A percentile compares a stretch with the other conserved stretches of the same genome.
These are phyloP conservation scores for Lepus oiostolus DNA, from an alignment of 2,797 vertebrate genomes.

Conservation along the genomic window DNA sequence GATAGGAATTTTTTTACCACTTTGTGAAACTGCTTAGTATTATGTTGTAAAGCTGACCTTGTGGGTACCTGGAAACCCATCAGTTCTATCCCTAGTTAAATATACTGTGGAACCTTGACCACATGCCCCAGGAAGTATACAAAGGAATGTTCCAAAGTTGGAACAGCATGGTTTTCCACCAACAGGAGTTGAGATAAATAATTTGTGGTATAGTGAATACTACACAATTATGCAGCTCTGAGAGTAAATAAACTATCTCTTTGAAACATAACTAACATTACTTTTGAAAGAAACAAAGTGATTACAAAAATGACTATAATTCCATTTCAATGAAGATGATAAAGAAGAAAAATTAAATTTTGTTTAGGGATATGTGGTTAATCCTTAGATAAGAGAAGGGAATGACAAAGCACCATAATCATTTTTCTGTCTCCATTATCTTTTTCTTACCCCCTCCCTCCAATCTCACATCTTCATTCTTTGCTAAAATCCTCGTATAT, in stretches of 20 bases:
- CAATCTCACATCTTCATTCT: background rate
- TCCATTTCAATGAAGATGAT: background rate
- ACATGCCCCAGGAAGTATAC: background rate
- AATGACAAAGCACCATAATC: background rate
- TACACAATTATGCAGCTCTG: background rate
- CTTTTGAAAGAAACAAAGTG: background rate
- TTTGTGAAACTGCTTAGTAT: background rate
- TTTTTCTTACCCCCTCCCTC: background rate
- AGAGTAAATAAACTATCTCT: background rate
- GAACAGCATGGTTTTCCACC: background rate
- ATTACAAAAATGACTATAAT: background rate
- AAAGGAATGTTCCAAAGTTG: background rate
- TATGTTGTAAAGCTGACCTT: background rate
- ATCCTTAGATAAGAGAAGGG: background rate
- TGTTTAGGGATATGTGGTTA: background rate
- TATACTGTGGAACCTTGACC: background rate
- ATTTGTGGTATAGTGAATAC: background rate
- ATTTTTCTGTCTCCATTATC: background rate
- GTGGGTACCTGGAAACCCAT: accelerated
- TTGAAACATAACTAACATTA: background rate
- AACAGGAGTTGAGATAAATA: background rate
- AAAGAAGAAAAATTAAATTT: background rate
- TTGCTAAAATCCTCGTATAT: background rate
- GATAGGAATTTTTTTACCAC: background rate
- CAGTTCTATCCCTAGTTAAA: background rate